Evolutionary conservation across 1,140 invertebrate species (phyloP).

Genomic region (Pteromalus puparum): DNA sequence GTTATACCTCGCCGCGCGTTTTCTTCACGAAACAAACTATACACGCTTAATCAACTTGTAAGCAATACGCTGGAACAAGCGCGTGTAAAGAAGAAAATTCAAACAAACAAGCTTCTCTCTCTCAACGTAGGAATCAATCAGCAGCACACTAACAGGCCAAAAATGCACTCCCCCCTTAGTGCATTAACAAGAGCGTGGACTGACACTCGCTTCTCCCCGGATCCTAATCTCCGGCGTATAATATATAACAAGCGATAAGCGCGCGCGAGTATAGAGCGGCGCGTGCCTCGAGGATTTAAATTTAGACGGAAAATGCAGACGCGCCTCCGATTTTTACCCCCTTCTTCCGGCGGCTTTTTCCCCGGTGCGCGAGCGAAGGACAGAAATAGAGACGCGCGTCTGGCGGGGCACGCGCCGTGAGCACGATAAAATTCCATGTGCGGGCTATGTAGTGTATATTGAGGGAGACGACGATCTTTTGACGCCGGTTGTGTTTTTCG

Average conservation of each 20-base stretch:
- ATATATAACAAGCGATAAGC: background rate
- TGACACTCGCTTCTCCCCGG: background rate
- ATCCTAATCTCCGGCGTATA: slow-evolving; percentile 34
- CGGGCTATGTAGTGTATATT: background rate
- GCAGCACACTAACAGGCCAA: background rate
- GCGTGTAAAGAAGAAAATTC: background rate
- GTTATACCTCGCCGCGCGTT: background rate
- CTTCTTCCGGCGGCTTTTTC: slow-evolving; percentile 49
- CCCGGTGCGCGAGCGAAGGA: background rate
- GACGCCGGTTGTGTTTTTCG: background rate
- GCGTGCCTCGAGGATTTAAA: slow-evolving; percentile 15
- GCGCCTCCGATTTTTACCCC: slow-evolving; percentile 50
- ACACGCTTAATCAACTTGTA: background rate
- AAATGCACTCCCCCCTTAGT: background rate
- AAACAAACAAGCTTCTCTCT: background rate
- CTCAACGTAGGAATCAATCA: background rate
- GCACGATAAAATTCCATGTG: slow-evolving; percentile 44
- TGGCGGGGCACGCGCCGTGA: slow-evolving; percentile 38
- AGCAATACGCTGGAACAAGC: background rate
- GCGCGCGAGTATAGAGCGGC: background rate
- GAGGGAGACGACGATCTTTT: too few species aligned
- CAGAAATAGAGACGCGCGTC: slow-evolving; percentile 49
- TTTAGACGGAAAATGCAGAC: slow-evolving; percentile 49
- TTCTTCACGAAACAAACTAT: background rate
- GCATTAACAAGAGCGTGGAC: slow-evolving; percentile 19